Conservation (phyloP, 1,140 invertebrate genomes). For the Venustaconcha ellipsiformis region DNA sequence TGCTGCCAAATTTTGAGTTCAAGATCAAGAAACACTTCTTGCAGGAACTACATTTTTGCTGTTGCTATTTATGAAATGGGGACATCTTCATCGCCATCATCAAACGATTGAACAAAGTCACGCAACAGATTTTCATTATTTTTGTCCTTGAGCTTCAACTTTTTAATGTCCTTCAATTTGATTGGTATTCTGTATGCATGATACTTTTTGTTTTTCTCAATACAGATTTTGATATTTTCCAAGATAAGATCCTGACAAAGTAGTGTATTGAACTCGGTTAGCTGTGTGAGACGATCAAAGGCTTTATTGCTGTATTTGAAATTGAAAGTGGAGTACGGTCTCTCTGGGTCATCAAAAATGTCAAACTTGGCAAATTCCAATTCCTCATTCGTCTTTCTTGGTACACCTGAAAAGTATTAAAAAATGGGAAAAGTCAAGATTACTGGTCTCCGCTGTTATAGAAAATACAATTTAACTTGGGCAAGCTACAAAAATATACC, state of each 20-base stretch:
- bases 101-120: constrained; percentile 44
- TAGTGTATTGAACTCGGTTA: constrained; percentile 70
- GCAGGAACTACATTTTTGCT: no score
- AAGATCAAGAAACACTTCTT: no score
- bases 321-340: constrained; percentile 69
- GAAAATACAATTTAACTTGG: no score
- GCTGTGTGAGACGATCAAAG: constrained; percentile 66
- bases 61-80: not conserved
- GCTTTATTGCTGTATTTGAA: constrained; percentile 67
- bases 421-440: not conserved
- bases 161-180: constrained; percentile 50
- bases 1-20: no score
- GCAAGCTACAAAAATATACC: no score
- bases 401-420: constrained; percentile 41
- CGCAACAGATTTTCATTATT: constrained; percentile 38
- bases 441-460: not conserved
- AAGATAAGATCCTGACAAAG: constrained; percentile 61
- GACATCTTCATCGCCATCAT: constrained; percentile 33
- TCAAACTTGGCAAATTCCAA: constrained; percentile 69
- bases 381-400: constrained; percentile 67
- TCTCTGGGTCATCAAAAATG: constrained; percentile 68
- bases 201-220: constrained; percentile 30
- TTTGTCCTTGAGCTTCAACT: constrained; percentile 36
- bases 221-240: constrained; percentile 38
- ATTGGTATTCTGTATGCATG: constrained; percentile 45